Evolutionary conservation across 2,797 vertebrate genomes (phyloP).

Genomic region (Dipus sagitta): DNA sequence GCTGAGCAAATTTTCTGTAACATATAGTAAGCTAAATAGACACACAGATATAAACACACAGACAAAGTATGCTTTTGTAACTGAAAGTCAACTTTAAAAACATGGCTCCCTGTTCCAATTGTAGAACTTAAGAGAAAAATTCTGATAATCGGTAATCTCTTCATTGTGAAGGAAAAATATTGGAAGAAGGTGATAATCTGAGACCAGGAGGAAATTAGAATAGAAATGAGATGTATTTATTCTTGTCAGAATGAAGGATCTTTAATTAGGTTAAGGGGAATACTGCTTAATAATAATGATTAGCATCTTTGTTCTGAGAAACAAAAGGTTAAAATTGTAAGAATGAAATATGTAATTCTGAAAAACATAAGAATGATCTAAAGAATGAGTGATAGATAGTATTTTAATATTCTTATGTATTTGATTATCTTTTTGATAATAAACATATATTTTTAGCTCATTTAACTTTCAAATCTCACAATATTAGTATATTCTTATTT

Average conservation of each 20-base stretch:
- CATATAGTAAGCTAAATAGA: not conserved
- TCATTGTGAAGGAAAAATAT: constrained; percentile 49
- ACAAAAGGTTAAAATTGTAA: constrained; percentile 44
- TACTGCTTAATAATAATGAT: constrained; percentile 38
- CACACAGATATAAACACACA: not conserved
- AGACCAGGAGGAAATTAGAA: constrained; percentile 63
- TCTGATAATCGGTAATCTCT: constrained; percentile 10
- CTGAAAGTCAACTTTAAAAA: constrained; percentile 23
- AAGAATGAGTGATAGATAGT: constrained; percentile 30
- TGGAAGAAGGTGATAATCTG: constrained; percentile 35
- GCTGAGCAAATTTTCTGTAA: not conserved
- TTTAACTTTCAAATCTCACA: constrained; percentile 32
- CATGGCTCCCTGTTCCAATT: not conserved
- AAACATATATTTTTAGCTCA: constrained; percentile 17
- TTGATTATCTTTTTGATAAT: constrained; percentile 36
- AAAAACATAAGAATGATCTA: constrained; percentile 19
- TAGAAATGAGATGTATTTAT: constrained; percentile 55
- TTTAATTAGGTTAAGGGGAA: constrained; percentile 57
- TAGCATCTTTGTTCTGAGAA: constrained; percentile 31
- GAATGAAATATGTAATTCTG: constrained; percentile 1
- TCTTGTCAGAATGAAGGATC: constrained; percentile 52
- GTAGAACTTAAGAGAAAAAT: constrained; percentile 42
- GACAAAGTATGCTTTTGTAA: not conserved
- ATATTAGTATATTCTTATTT: constrained; percentile 20
- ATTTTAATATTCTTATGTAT: constrained; percentile 52